Percentiles rank a stretch among this genome's conserved stretches.
Conservation (phyloP, 2,888 invertebrate species). For the Erebia aethiops region DNA sequence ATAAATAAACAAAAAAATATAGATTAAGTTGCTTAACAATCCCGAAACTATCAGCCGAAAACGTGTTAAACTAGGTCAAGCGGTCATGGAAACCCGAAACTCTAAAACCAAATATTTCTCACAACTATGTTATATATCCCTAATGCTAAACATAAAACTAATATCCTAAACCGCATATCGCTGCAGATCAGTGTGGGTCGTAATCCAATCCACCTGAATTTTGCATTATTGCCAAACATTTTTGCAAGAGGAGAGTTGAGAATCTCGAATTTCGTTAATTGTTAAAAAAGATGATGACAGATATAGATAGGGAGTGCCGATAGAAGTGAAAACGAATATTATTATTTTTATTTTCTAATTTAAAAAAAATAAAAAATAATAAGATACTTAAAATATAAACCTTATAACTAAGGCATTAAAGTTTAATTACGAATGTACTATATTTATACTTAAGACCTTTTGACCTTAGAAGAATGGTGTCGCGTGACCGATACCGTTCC, state of each 20-base stretch:
- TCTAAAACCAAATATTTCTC: constrained; percentile 7
- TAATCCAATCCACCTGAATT: neutral
- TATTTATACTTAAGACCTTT: no score
- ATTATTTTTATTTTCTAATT: no score
- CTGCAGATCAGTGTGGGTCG: neutral
- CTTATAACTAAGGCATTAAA: no score
- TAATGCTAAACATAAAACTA: constrained; percentile 2
- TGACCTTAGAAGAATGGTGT: no score
- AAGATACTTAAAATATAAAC: no score
- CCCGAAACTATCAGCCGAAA: neutral
- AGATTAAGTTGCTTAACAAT: constrained; percentile 3
- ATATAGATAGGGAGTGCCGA: no score
- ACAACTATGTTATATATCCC: neutral
- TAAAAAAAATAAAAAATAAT: no score
- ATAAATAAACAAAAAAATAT: neutral
- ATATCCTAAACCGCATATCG: constrained; percentile 2
- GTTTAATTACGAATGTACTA: no score
- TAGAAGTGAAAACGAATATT: no score
- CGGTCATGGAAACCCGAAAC: constrained; percentile 9
- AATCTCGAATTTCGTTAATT: neutral
- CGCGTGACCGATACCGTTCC: no score
- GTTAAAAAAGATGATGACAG: no score
- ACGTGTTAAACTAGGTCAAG: constrained; percentile 10
- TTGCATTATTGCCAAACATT: neutral
- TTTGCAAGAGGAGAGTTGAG: neutral